A percentile compares a stretch with the other conserved stretches of the same genome.
These are phyloP conservation scores for Prorops nasuta DNA, from an alignment of 1,140 invertebrate genomes.

Conservation along the genomic window DNA sequence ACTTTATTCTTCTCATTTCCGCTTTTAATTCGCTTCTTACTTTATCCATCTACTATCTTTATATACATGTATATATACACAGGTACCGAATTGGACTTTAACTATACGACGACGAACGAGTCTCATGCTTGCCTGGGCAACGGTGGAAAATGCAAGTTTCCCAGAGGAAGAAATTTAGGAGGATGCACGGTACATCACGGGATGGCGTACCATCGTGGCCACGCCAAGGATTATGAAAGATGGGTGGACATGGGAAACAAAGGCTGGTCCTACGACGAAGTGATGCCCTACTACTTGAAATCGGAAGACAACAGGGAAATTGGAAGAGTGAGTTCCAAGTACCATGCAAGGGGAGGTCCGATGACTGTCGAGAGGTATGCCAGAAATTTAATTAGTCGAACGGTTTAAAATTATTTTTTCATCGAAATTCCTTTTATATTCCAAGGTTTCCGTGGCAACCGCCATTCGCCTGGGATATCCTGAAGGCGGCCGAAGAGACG, in stretches of 20 bases:
- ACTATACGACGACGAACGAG: constrained; percentile 84
- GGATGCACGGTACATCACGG: constrained; percentile 64
- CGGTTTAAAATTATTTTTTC: no score
- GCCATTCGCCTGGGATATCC: constrained; percentile 56
- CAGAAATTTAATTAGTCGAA: no score
- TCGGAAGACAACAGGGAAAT: constrained; percentile 60
- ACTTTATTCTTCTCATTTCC: not conserved
- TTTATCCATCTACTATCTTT: no score
- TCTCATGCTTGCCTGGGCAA: constrained; percentile 72
- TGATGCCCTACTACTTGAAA: constrained; percentile 60
- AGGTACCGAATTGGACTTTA: constrained; percentile 81
- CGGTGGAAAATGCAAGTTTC: constrained; percentile 44
- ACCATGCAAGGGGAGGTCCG: constrained; percentile 54
- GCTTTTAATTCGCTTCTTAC: constrained; percentile 2
- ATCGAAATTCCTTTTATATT: not conserved
- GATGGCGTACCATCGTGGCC: constrained; percentile 70
- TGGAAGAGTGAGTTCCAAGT: constrained; percentile 41
- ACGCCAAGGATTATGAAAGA: constrained; percentile 61
- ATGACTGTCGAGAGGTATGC: constrained; percentile 57
- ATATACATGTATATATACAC: no score
- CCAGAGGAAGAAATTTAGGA: constrained; percentile 55
- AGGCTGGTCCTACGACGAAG: constrained; percentile 65
- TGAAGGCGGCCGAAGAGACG: constrained; percentile 61
- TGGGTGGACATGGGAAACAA: constrained; percentile 58
- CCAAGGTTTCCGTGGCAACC: constrained; percentile 58